Evolutionary conservation across 2,113 vertebrate genomes (phyloP).

Genomic region (Indri indri): DNA sequence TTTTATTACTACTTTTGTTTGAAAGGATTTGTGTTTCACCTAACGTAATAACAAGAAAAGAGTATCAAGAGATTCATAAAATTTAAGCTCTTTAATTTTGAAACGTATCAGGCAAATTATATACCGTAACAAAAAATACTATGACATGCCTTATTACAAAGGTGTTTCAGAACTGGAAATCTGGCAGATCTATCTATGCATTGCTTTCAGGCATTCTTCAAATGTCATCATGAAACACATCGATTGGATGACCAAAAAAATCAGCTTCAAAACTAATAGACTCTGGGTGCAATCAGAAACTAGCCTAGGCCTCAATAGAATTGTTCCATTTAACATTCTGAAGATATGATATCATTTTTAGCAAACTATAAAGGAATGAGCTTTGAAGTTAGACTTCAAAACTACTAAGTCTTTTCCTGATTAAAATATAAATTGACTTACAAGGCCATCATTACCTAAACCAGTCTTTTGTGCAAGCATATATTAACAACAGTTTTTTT

Average conservation of each 20-base stretch:
- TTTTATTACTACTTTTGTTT: constrained; percentile 61
- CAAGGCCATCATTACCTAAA: constrained; percentile 70
- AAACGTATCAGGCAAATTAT: constrained; percentile 27
- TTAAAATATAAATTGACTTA: constrained; percentile 78
- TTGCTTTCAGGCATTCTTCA: constrained; percentile 46
- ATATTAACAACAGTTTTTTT: constrained; percentile 57
- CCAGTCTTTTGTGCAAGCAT: constrained; percentile 53
- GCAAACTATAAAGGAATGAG: constrained; percentile 68
- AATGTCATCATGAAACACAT: constrained; percentile 40
- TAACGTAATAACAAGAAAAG: constrained; percentile 54
- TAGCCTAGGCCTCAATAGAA: constrained; percentile 45
- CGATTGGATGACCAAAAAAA: constrained; percentile 2
- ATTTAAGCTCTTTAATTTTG: constrained; percentile 59
- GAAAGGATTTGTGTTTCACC: constrained; percentile 63
- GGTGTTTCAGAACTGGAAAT: constrained; percentile 18
- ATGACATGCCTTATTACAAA: constrained; percentile 44
- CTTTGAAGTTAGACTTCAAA: constrained; percentile 82
- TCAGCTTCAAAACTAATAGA: constrained; percentile 17
- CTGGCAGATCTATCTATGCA: neutral
- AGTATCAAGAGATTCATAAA: constrained; percentile 76
- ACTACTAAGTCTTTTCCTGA: constrained; percentile 80
- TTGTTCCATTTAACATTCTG: constrained; percentile 79
- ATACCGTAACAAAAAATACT: constrained; percentile 55
- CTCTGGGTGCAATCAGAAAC: constrained; percentile 50
- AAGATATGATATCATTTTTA: constrained; percentile 80